Evolutionary conservation across 2,888 invertebrate genomes (phyloP), one percentile per base, ranked within the genome.

Genomic region (Meta bourneti): DNA sequence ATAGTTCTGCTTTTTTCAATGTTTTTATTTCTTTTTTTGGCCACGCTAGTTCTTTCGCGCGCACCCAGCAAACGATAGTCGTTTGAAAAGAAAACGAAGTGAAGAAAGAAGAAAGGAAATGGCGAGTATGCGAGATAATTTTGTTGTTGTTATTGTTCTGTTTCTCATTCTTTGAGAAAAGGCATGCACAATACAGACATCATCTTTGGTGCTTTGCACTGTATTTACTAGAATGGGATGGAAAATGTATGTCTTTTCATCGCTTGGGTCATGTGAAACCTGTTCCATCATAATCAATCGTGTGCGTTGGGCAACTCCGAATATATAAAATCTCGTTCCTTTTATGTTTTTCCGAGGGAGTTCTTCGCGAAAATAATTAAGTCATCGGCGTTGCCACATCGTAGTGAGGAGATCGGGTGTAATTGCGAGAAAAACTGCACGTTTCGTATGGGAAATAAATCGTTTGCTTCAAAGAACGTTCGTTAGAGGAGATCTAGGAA

Each of bases 31-130:
- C 6, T 82, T 84, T 84, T 84, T 85, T 19, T 85, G 49, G n/a
- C 61, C 54, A 49, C 49, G 20, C 52, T 69, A n/a, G 16, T 83
- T 82, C 34, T 8, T 8, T 72, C 19, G 71, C 7, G 61, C 61
- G 61, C 61, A 34, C 78, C 16, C 72, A 80, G 79, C 87, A 88
- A 49, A 88, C 81, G 81, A 88, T 88, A 80, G 79, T 87, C 54
- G 34, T 51, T 80, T 88, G 69, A 75, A 88, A 81, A 88, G 81
- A 75, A 69, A 88, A 81, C 52, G 80, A 80, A 87, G 80, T 80
- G 87, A 81, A 88, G 87, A 87, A 51, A 80, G 86, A 19, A n/a
- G 16, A 71, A 61, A 52, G 9, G 87, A 80, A 81, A 74, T 19
- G 81, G 20, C 71, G 72, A 54, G 74, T 34, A 79, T 87, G 79